phyloP scores from a whole-genome alignment of 1,140 invertebrate species.

The Drosophila ohnishii region DNA sequence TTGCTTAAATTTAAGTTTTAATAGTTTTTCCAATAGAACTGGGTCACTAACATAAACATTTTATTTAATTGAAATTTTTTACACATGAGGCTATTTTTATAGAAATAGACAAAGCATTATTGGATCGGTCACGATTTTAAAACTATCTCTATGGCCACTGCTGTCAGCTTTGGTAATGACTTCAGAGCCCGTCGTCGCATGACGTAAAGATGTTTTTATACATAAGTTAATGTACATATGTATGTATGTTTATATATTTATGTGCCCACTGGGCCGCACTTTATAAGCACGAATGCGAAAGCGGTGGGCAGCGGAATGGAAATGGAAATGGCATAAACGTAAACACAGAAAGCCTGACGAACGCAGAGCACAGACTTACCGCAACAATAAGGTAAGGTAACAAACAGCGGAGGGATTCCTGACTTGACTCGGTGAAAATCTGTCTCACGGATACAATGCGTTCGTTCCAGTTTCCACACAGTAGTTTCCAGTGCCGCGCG shows the following conservation, averaged over 20 bases:
- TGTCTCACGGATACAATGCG: slow-evolving; percentile 24
- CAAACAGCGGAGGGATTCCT: slow-evolving; percentile 10
- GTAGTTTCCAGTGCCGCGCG: slow-evolving; percentile 31
- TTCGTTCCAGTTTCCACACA: slow-evolving; percentile 42
- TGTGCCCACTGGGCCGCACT: slow-evolving; percentile 68
- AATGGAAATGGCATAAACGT: slow-evolving; percentile 23
- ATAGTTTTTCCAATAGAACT: neutral
- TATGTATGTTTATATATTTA: slow-evolving; percentile 18
- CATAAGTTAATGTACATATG: neutral
- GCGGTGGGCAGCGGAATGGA: slow-evolving; percentile 44
- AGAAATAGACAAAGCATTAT: neutral
- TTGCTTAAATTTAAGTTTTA: neutral
- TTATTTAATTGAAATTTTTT: neutral
- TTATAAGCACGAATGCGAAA: slow-evolving; percentile 53
- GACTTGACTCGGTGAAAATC: slow-evolving; percentile 31
- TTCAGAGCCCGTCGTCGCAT: slow-evolving; percentile 55
- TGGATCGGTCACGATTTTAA: neutral
- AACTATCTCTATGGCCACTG: neutral
- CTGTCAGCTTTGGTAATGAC: slow-evolving; percentile 42
- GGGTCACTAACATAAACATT: neutral
- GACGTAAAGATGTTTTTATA: slow-evolving; percentile 59
- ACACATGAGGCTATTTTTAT: neutral
- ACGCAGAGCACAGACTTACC: slow-evolving; percentile 32
- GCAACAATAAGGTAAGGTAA: slow-evolving; percentile 19
- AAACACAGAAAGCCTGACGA: slow-evolving; percentile 49